Evolutionary conservation across 2,113 vertebrate species (phyloP).

Genomic region (Sminthopsis crassicaudata): DNA sequence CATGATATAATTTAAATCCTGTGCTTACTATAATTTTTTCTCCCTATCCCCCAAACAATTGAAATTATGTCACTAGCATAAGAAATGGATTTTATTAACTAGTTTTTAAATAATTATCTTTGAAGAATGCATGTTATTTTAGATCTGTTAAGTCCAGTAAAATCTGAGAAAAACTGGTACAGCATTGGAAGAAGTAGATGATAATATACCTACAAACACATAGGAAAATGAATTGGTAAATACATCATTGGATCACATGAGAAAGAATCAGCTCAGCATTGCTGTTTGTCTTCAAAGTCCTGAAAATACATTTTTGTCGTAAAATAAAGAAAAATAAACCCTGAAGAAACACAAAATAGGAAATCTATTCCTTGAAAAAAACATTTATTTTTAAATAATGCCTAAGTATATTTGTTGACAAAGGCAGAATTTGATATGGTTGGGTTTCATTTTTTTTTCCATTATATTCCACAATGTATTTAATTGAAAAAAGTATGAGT

Average conservation of each 20-base stretch:
- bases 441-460: fast-evolving
- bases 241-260: not conserved
- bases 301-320: not conserved
- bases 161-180: not conserved
- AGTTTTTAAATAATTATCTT: not conserved
- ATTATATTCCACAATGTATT: not conserved
- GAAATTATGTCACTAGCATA: not conserved
- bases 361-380: not conserved
- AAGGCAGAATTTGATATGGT: not conserved
- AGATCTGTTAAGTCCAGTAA: not conserved
- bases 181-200: not conserved
- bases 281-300: not conserved
- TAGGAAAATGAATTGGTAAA: not conserved
- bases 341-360: not conserved
- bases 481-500: slow-evolving; percentile 24
- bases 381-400: not conserved
- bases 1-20: not conserved
- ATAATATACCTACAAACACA: not conserved
- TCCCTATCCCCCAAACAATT: not conserved
- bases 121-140: not conserved
- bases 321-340: not conserved
- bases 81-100: not conserved
- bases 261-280: not conserved
- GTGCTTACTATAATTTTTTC: not conserved
- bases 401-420: not conserved